Conservation (phyloP, 2,797 vertebrate species). For the Nyctalus aviator region DNA sequence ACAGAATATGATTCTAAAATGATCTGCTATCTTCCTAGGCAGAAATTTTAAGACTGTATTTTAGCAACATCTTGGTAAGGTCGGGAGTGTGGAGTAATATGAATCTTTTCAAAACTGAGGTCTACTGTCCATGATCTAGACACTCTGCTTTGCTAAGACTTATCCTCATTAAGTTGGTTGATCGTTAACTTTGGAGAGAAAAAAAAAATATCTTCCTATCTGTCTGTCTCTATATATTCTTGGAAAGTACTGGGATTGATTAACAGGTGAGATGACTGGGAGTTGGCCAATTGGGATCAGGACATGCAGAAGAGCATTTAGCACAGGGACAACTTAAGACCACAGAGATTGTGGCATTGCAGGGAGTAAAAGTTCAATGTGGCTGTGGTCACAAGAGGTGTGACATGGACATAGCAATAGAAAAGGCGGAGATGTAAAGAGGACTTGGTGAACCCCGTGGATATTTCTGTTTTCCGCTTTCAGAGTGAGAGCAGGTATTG, state of each 20-base stretch:
- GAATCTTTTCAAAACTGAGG: background rate
- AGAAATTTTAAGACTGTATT: background rate
- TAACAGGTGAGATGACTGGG: background rate
- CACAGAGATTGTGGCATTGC: background rate
- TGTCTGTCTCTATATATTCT: background rate
- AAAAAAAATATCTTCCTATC: background rate
- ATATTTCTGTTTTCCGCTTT: background rate
- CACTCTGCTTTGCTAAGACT: background rate
- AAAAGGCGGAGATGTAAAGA: background rate
- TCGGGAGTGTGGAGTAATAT: background rate
- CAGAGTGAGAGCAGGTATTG: background rate
- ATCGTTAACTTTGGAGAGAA: background rate
- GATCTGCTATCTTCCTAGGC: background rate
- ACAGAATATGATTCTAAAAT: background rate
- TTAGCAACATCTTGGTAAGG: constrained; percentile 13
- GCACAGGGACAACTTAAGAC: background rate
- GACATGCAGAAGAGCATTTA: background rate
- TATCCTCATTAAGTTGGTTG: background rate
- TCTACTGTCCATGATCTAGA: background rate
- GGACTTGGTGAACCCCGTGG: background rate
- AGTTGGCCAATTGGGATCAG: background rate
- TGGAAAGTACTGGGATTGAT: background rate
- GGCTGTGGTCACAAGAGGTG: background rate
- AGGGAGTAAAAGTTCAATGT: background rate
- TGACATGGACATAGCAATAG: background rate